Percentiles rank a stretch among this genome's conserved stretches.
Evolutionary conservation across 2,113 vertebrate species (phyloP).

Genomic region (Epinephelus lanceolatus): DNA sequence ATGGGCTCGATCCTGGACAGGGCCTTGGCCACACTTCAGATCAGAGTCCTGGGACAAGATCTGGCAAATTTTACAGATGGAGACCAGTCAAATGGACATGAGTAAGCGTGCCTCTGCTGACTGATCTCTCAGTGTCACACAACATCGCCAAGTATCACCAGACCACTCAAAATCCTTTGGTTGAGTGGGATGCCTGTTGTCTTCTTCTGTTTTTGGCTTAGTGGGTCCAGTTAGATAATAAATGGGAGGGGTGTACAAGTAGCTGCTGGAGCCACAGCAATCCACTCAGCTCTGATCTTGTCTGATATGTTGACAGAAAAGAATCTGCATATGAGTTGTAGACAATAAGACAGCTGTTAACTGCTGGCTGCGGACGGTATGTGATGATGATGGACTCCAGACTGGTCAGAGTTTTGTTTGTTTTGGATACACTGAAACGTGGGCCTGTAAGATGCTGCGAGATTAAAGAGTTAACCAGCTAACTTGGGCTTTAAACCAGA

Average conservation of each 20-base stretch:
- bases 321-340: slow-evolving; percentile 24
- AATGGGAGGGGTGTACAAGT: slow-evolving; percentile 33
- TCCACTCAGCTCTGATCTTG: slow-evolving; percentile 18
- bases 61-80: slow-evolving; percentile 69
- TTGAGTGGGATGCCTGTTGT: slow-evolving; percentile 18
- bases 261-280: slow-evolving; percentile 27
- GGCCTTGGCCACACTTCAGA: slow-evolving; percentile 88
- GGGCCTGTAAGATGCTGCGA: not conserved
- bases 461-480: slow-evolving; percentile 18
- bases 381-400: slow-evolving; percentile 1
- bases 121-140: slow-evolving; percentile 45
- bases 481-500: slow-evolving; percentile 15
- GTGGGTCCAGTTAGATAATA: slow-evolving; percentile 37
- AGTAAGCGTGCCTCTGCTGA: slow-evolving; percentile 86
- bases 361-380: slow-evolving; percentile 30
- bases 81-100: slow-evolving; percentile 70
- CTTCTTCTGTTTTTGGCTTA: slow-evolving; percentile 19
- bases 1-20: slow-evolving; percentile 91
- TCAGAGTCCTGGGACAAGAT: slow-evolving; percentile 82
- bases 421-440: not conserved
- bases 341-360: slow-evolving; percentile 37
- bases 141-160: slow-evolving; percentile 34
- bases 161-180: slow-evolving; percentile 67
- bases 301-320: slow-evolving; percentile 47
- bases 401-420: slow-evolving; percentile 8